phyloP scores from a whole-genome alignment of 1,140 invertebrate species.

The Drosophila lacteicornis region DNA sequence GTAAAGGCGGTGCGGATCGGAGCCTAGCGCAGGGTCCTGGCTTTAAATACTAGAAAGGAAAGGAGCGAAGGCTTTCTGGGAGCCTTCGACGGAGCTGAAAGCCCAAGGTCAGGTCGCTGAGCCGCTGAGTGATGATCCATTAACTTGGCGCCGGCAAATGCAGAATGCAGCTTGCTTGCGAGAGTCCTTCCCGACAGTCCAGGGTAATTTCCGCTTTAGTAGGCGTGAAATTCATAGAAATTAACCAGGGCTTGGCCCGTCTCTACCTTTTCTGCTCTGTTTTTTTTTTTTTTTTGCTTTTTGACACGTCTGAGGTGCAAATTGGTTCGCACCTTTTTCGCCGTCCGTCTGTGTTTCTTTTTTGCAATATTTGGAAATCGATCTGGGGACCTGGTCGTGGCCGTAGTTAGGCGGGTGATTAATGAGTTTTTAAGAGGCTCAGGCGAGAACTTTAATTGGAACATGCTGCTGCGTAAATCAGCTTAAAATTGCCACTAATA shows the following conservation, averaged over 20 bases:
- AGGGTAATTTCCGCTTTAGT: slow-evolving; percentile 42
- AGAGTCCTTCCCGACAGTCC: slow-evolving; percentile 13
- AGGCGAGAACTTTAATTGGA: slow-evolving; percentile 81
- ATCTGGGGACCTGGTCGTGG: slow-evolving; percentile 56
- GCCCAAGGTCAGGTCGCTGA: slow-evolving; percentile 23
- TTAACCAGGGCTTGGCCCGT: slow-evolving; percentile 45
- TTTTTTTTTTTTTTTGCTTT: slow-evolving; percentile 10
- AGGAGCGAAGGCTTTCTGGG: background rate
- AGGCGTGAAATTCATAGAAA: slow-evolving; percentile 83
- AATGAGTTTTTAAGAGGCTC: slow-evolving; percentile 84
- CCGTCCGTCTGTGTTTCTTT: slow-evolving; percentile 4
- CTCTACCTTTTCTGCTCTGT: background rate
- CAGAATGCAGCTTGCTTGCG: slow-evolving; percentile 34
- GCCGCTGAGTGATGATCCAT: slow-evolving; percentile 51
- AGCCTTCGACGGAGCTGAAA: background rate
- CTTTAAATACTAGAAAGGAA: slow-evolving; percentile 5
- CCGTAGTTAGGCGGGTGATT: slow-evolving; percentile 83
- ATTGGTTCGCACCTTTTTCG: slow-evolving; percentile 80
- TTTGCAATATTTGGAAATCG: slow-evolving; percentile 80
- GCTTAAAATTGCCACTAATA: slow-evolving; percentile 84
- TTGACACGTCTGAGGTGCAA: slow-evolving; percentile 79
- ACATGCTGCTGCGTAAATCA: slow-evolving; percentile 83
- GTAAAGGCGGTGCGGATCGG: background rate
- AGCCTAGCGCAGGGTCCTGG: background rate
- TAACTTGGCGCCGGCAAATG: slow-evolving; percentile 68